Evolutionary conservation across 2,888 invertebrate genomes (phyloP), one percentile per base, ranked within the genome.

Genomic region (Bembecia ichneumoniformis): DNA sequence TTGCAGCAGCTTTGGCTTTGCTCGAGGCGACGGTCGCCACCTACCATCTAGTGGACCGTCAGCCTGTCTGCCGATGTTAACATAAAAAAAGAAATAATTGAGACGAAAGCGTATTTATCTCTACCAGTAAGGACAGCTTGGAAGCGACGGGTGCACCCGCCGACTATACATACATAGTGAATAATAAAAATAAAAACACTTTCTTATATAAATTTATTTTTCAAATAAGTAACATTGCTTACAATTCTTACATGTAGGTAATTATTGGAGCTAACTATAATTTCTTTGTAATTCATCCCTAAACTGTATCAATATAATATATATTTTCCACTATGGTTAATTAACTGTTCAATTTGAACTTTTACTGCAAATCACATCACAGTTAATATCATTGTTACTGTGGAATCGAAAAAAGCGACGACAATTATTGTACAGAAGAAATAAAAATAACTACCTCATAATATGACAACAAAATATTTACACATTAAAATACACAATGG

Each of bases 201-300:
- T 40, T 50, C 68, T 68, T 60, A 63, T 72, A 66, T 59, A 76
- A 73, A 77, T 78, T 78, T 77, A 77, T 75, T 68, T 63, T 63
- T 65, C 65, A 63, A 69, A 68, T 71, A 67, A 68, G 63, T 73
- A 77, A 76, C 75, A 73, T 74, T 70, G 65, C 71, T 71, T 71
- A 62, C 59, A 69, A 71, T 71, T 74, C 68, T 59, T 65, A 68
- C 62, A 62, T 57, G 28, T 40, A 62, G 55, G 63, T 40, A 40
- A 13, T 13, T 11, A 40, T 40, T 55, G 58, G 72, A 71, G 68
- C 71, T 69, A 64, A 56, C 64, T 69, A 66, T 59, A 59, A 61
- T 40, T 60, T 60, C 54, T 55, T 63, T 58, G 57, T 48, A 59
- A 55, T 57, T 52, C 54, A 64, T 57, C 50, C 49, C 52, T 62